These are phyloP conservation scores for Linurgus olivaceus DNA, from an alignment of 2,797 vertebrate genomes.

Conservation along the genomic window DNA sequence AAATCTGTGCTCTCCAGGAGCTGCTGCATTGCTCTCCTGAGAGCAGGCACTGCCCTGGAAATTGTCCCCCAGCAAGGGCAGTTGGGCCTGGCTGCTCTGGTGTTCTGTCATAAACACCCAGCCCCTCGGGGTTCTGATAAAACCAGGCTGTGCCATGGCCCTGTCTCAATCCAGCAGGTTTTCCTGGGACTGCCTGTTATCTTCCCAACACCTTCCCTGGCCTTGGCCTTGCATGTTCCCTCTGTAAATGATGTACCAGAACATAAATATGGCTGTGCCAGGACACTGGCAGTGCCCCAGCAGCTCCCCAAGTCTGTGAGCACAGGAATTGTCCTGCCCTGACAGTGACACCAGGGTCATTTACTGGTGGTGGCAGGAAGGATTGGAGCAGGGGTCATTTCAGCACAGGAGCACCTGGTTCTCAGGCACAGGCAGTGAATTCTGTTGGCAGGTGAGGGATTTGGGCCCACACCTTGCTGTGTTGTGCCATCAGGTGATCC, in stretches of 20 bases:
- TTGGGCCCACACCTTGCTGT: fast-evolving
- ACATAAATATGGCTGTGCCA: fast-evolving
- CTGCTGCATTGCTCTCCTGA: not conserved
- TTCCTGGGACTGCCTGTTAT: not conserved
- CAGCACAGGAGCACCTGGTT: not conserved
- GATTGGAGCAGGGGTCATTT: not conserved
- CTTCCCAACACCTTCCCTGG: not conserved
- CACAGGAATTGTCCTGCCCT: not conserved
- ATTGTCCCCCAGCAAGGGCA: not conserved
- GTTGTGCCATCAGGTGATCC: not conserved
- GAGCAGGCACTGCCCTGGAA: not conserved
- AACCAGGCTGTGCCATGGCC: not conserved
- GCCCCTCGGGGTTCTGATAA: not conserved
- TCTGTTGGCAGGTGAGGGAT: not conserved
- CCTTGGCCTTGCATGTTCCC: not conserved
- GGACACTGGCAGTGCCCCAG: fast-evolving
- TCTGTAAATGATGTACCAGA: not conserved
- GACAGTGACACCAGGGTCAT: fast-evolving
- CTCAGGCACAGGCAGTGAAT: not conserved
- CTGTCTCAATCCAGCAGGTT: not conserved
- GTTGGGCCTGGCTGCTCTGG: not conserved
- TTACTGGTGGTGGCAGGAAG: fast-evolving
- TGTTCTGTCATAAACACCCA: not conserved
- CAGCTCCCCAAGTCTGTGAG: fast-evolving
- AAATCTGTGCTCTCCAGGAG: not conserved